Conservation (phyloP, 2,113 vertebrate species). For the Emydocephalus ijimae region DNA sequence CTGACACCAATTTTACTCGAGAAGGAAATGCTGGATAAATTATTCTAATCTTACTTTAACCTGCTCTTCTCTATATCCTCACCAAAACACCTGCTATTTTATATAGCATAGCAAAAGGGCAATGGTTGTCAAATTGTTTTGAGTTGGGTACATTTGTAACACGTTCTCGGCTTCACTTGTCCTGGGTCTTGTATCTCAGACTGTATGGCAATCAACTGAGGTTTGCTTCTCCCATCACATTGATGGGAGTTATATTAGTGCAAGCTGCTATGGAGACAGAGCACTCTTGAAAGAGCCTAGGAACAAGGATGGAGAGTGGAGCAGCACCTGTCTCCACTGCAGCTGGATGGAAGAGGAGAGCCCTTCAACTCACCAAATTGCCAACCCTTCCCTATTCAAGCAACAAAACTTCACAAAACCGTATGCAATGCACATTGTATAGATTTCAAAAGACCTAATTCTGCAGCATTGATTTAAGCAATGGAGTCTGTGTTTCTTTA, state of each 20-base stretch:
- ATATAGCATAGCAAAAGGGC: background rate
- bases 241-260: background rate
- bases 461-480: slow-evolving; percentile 46
- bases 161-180: background rate
- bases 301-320: slow-evolving; percentile 16
- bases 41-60: background rate
- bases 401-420: slow-evolving; percentile 36
- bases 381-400: slow-evolving; percentile 33
- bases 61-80: background rate
- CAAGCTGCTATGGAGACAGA: background rate
- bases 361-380: slow-evolving; percentile 33
- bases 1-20: background rate
- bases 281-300: background rate
- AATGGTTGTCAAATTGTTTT: background rate
- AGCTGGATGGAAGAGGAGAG: slow-evolving; percentile 30
- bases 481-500: slow-evolving; percentile 30
- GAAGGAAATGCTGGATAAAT: background rate
- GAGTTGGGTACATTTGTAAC: background rate
- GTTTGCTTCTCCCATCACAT: background rate
- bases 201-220: slow-evolving; percentile 1
- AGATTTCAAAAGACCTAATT: slow-evolving; percentile 46
- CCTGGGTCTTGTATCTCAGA: slow-evolving; percentile 1
- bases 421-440: slow-evolving; percentile 31
- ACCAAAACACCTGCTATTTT: background rate
- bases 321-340: slow-evolving; percentile 9